Base-by-base conservation (phyloP, 2,888 invertebrate genomes). In the Tetragnatha montana region DNA sequence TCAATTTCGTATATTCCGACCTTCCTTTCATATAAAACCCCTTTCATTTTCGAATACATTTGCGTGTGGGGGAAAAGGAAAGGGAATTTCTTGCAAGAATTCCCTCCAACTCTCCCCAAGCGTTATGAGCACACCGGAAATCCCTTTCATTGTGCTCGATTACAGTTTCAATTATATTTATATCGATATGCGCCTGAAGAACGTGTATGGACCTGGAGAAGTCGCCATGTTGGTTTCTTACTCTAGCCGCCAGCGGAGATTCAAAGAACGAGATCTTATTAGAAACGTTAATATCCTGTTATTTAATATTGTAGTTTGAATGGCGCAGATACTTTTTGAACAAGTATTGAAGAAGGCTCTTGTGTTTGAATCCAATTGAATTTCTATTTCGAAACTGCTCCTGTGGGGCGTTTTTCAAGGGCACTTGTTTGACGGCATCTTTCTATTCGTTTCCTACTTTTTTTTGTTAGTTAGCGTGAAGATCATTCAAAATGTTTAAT, bases 11-110 rank as follows among this genome's bases (percentile, higher is more conserved):
- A 74, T 81, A 69, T 81, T 50, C 81, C 22, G 82, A n/a, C 22
- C 21, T 17, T 51, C 73, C 12, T 60, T 70, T 71, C 82, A 21
- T n/a, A 10, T 49, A 50, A 82, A 76, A 60, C 10, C 50, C 71
- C 51, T 74, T 82, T 82, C 82, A 82, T 82, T 82, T 82, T 82
- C 19, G 73, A 82, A 82, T 82, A 82, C 74, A 82, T 82, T 74
- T 82, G 50, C 50, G 17, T 81, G 17, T n/a, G 22, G 60, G 70
- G 49, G 60, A 69, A 74, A 51, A 60, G 22, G 47, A 22, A 60
- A 78, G 35, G 73, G 10, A 60, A 74, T 74, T 74, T 60, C 74
- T 78, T 78, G 14, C 74, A 14, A 74, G 22, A 82, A 82, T 51
- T 19, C 74, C 22, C 51, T 71, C 78, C 14, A 35, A 12, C 17